Evolutionary conservation across 2,888 invertebrate species (phyloP).

Genomic region (Diabrotica balteata): DNA sequence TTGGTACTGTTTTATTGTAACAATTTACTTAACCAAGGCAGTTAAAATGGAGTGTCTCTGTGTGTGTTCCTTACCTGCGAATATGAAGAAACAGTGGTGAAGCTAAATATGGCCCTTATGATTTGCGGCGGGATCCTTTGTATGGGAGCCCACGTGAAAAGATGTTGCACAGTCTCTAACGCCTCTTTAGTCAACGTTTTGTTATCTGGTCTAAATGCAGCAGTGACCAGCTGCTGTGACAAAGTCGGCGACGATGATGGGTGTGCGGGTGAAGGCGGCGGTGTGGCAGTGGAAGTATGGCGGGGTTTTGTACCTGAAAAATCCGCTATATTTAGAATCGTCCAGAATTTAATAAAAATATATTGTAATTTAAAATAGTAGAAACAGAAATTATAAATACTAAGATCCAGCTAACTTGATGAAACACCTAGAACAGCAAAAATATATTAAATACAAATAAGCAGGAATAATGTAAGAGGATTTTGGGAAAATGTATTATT

Average conservation of each 20-base stretch:
- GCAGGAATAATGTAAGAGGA: too few species aligned
- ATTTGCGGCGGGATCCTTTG: conserved; percentile 71
- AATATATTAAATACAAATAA: too few species aligned
- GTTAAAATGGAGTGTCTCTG: too few species aligned
- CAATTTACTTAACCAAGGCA: too few species aligned
- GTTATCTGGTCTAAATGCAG: conserved; percentile 54
- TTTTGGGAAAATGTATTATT: too few species aligned
- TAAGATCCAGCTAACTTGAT: too few species aligned
- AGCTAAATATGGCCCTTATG: conserved; percentile 73
- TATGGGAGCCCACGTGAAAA: conserved; percentile 68
- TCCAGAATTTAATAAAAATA: too few species aligned
- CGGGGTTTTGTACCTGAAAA: conserved; percentile 53
- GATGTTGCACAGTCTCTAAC: conserved; percentile 66
- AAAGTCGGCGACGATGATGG: conserved; percentile 49
- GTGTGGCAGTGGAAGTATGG: conserved; percentile 66
- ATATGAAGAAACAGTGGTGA: conserved; percentile 72
- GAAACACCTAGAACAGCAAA: too few species aligned
- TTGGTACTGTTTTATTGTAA: too few species aligned
- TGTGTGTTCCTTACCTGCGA: conserved; percentile 69
- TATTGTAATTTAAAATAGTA: too few species aligned
- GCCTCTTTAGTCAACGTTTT: conserved; percentile 58
- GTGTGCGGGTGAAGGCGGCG: conserved; percentile 70
- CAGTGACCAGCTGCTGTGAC: conserved; percentile 47
- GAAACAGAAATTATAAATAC: too few species aligned
- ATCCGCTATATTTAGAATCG: too few species aligned